Conservation (phyloP, 1,140 invertebrate genomes). For the Pseudomyrmex gracilis region DNA sequence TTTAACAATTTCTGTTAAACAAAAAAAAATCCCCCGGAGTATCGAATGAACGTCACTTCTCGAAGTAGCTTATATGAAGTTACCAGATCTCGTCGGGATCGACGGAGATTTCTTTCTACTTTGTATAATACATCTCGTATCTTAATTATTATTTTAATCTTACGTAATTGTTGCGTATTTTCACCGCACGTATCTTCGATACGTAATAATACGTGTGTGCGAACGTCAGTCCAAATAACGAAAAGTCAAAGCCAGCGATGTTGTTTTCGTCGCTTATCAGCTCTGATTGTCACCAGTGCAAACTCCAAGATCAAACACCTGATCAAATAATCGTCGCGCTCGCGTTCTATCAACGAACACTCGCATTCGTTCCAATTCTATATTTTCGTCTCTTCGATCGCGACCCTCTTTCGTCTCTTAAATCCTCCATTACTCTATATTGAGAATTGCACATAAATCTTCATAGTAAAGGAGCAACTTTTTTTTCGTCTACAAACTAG, state of each 20-base stretch:
- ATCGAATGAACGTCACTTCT: neutral
- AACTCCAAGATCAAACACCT: slow-evolving; percentile 34
- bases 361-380: slow-evolving; percentile 25
- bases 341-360: slow-evolving; percentile 4
- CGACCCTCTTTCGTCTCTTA: slow-evolving; percentile 30
- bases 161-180: neutral
- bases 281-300: slow-evolving; percentile 28
- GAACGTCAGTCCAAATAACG: neutral
- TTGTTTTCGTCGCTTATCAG: neutral
- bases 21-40: neutral
- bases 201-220: neutral
- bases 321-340: slow-evolving; percentile 41
- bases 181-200: too few species aligned
- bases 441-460: slow-evolving; percentile 57
- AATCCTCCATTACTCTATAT: slow-evolving; percentile 56
- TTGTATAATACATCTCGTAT: too few species aligned
- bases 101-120: too few species aligned
- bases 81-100: too few species aligned
- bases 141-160: too few species aligned
- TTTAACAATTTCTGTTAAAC: neutral
- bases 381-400: slow-evolving; percentile 36
- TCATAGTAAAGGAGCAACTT: slow-evolving; percentile 44
- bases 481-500: neutral
- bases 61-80: neutral
- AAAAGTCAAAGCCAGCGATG: neutral